Conservation (phyloP, 2,113 vertebrate genomes). For the Ovis aries region ARS-UI_Ramb_v3.0 NC_056064.1:5599001-5599500, state of each 20-base stretch:
- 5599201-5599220: not conserved
- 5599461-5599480: not conserved
- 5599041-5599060: not conserved
- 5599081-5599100: not conserved
- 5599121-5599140: conserved; percentile 22
- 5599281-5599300: not conserved
- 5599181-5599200: not conserved
- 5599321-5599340: not conserved
- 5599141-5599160: not conserved
- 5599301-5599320: not conserved
- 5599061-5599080: not conserved
- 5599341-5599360: not conserved
- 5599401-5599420: not conserved
- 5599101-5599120: not conserved
- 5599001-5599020: not conserved
- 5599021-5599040: not conserved
- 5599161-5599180: not conserved
- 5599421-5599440: not conserved
- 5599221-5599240: not conserved
- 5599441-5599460: not conserved
- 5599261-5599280: not conserved
- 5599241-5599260: not conserved
- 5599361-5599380: not conserved
- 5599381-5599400: not conserved
- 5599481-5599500: not conserved